Evolutionary conservation across 1,140 invertebrate species (phyloP), one percentile per base, ranked within the genome.

Genomic region (Akabosia matsudoensis): DNA sequence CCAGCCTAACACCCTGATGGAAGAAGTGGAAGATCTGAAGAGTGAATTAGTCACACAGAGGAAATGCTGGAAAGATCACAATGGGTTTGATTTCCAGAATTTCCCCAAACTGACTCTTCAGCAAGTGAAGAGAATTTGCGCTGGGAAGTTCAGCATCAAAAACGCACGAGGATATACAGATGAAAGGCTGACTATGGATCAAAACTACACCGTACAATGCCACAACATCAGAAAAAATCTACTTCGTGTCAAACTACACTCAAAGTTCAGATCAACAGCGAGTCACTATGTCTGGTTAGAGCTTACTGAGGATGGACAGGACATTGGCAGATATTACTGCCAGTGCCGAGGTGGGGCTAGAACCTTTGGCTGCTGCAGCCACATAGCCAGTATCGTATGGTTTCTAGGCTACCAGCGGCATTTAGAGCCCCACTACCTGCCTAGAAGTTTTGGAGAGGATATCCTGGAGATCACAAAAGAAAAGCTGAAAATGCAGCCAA

Each of bases 361-460:
- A 24, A 73, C 70, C 3, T 67, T 73, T 1, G 77, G 77, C 7
- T 34, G 3, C 3, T 78, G 77, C 45, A 51, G 56, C 10, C 74
- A 78, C 30, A n/a, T 75, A 0, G 45, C 61, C 64, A 3, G 64
- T 26, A 52, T 78, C 1, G 10, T 78, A 7, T 78, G 77, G 77
- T 78, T 71, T 51, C 34, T 78, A 1, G 54, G 64, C 18, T 56
- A 75, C 28, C 56, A 16, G 1, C 3, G 76, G 1, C 54, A 74
- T 70, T 10, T 51, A 31, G 0, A 1, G 24, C 34, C 22, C 1
- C 4, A 13, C 14, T 61, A 61, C 54, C 13, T 7, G 7, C 54
- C 54, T 61, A 13, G 14, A 7, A n/a, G 14, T 7, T 61, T n/a
- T 24, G 54, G 54, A 13, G 24, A 61, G 24, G 24, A 14, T 22